These are phyloP conservation scores for Betta splendens DNA, from an alignment of 2,797 vertebrate genomes.

Conservation along the genomic window DNA sequence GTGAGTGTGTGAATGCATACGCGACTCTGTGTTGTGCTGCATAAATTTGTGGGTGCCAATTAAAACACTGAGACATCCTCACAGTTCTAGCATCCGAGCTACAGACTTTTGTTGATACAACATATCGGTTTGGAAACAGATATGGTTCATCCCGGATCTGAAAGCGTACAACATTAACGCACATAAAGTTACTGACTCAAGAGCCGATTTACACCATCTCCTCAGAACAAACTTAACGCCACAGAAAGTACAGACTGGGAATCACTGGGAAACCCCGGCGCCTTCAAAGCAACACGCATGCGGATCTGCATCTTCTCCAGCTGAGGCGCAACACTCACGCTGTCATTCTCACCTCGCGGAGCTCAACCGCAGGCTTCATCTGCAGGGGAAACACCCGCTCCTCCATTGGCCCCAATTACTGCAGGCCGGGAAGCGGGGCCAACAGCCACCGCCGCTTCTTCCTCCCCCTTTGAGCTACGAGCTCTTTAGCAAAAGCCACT, in stretches of 20 bases:
- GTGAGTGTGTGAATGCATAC: slow-evolving; percentile 24
- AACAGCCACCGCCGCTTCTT: slow-evolving; percentile 56
- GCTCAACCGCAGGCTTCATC: slow-evolving; percentile 61
- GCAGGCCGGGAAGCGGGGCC: slow-evolving; percentile 59
- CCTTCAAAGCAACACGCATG: slow-evolving; percentile 58
- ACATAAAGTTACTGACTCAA: slow-evolving; percentile 19
- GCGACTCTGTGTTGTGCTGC: slow-evolving; percentile 30
- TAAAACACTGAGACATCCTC: slow-evolving; percentile 49
- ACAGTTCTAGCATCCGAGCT: slow-evolving; percentile 40
- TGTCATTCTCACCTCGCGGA: slow-evolving; percentile 60
- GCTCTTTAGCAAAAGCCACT: slow-evolving; percentile 59
- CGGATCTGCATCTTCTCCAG: slow-evolving; percentile 11
- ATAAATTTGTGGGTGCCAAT: slow-evolving; percentile 51
- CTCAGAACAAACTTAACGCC: slow-evolving; percentile 53
- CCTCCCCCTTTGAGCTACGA: slow-evolving; percentile 39
- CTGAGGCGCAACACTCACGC: slow-evolving; percentile 33
- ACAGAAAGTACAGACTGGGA: too few species aligned
- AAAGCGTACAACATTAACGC: slow-evolving; percentile 12
- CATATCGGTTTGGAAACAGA: slow-evolving; percentile 35
- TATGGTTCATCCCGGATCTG: slow-evolving; percentile 30
- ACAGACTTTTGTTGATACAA: slow-evolving; percentile 38
- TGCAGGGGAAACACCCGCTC: slow-evolving; percentile 60
- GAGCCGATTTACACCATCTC: slow-evolving; percentile 36
- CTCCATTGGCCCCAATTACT: slow-evolving; percentile 74
- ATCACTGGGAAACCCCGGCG: slow-evolving; percentile 65